Evolutionary conservation across 2,888 invertebrate genomes (phyloP), one percentile per base, ranked within the genome.

Genomic region (Drosophila vallismaia): DNA sequence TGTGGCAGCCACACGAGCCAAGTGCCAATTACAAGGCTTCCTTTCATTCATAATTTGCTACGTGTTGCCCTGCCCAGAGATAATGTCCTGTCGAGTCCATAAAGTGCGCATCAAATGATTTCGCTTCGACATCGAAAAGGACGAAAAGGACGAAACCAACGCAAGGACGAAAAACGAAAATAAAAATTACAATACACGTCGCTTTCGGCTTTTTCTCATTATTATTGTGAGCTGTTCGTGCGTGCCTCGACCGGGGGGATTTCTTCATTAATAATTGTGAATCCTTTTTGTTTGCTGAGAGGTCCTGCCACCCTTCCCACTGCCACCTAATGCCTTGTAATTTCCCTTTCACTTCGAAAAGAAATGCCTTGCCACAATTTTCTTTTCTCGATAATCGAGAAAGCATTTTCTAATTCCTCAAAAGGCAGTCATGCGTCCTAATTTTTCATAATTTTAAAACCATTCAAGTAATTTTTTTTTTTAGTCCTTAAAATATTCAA

Each of bases 31-130:
- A 82, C 79, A 63, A 53, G 71, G 57, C 33, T 46, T 51, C 68
- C 80, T 78, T 78, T 73, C 82, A 82, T 82, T 82, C 82, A 87
- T 85, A 81, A 82, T 82, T 87, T 84, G 85, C 79, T 87, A 87
- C 81, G 81, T 81, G 81, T 86, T 78, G 82, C 75, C 74, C 12
- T n/a, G 44, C 6, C 4, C 5, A 9, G n/a, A 36, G 36, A 80
- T 80, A 68, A 75, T 72, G 63, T 54, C 36, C 26, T 46, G 36
- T 19, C 12, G 51, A 59, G 42, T 69, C 60, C 86, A 86, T 81
- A 83, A 86, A 81, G 73, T 83, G 71, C 56, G 80, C 84, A 86
- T 76, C 86, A 77, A 86, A 81, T 86, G 83, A 70, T 69, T 74
- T 77, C 50, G 64, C 44, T 66, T 52, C 48, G 55, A 50, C 26